Evolutionary conservation across 2,797 vertebrate species (phyloP).

Genomic region (Merluccius polli): DNA sequence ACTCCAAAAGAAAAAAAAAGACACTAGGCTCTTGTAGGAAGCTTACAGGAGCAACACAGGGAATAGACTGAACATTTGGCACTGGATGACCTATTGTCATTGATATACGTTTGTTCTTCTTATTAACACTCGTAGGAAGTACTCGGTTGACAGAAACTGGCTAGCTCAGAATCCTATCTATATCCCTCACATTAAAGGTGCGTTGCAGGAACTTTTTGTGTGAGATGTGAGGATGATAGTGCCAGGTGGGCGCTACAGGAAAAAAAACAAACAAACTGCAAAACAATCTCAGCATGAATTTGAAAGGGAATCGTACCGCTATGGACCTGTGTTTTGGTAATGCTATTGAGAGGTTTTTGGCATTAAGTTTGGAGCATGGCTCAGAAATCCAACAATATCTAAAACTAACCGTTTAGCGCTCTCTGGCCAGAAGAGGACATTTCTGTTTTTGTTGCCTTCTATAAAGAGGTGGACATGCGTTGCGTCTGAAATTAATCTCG

Average conservation of each 20-base stretch:
- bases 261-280: neutral
- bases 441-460: neutral
- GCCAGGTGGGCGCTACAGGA: neutral
- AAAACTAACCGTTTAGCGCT: neutral
- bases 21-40: neutral
- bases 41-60: neutral
- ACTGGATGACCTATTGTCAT: neutral
- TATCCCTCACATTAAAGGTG: neutral
- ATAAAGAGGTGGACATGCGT: neutral
- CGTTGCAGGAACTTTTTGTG: neutral
- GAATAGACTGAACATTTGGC: neutral
- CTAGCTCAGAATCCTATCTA: neutral
- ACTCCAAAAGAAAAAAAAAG: neutral
- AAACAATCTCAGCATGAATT: neutral
- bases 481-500: neutral
- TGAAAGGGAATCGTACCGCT: neutral
- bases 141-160: neutral
- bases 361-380: neutral
- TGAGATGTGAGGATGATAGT: neutral
- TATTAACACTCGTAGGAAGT: neutral
- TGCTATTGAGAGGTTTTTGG: slow-evolving; percentile 3
- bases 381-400: neutral
- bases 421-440: neutral
- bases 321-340: neutral
- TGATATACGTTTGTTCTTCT: neutral